Evolutionary conservation across 2,113 vertebrate genomes (phyloP), one percentile per base, ranked within the genome.

Genomic region (Chrysochloris asiatica): DNA sequence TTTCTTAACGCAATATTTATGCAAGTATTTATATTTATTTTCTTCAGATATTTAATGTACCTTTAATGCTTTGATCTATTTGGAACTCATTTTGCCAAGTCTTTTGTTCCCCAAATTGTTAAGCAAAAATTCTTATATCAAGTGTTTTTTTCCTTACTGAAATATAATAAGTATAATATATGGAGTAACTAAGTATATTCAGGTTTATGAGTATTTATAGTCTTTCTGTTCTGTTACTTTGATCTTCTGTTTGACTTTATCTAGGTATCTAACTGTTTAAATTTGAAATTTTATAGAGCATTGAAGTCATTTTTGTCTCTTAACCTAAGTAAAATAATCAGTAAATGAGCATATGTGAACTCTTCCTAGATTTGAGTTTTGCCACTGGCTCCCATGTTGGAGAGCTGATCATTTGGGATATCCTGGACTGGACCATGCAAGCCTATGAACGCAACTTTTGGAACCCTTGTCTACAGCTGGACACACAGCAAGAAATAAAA

Each of bases 341-440:
- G 0, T 96, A 88, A 89, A 38, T 47, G 80, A 26, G 52, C 21
- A 2, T 61, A 2, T 80, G 41, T 82, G 86, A 88, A 84, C 56
- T 95, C 21, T 93, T 69, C 83, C 86, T 95, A 99, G 98, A 98
- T 90, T 86, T 96, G 65, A 96, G 97, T 86, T 99, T 99, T 86
- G 98, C 98, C 72, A 99, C 98, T 9, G 99, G 99, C 52, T 99
- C 99, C 89, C 98, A 99, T 0, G 94, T 98, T 0, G 99, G 99
- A 19, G 99, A 99, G 96, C 91, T 99, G 96, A 98, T 99, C 94
- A 84, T 99, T 79, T 99, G 99, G 99, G 98, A 99, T 88, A 96
- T 98, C 0, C 71, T 98, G 71, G 98, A 99, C 43, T 99, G 99
- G 98, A 98, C 97, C 30, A 92, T 98, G 77, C 97, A 98, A 93